Base-by-base conservation (phyloP, 2,113 vertebrate species). In the Onychostruthus taczanowskii region DNA sequence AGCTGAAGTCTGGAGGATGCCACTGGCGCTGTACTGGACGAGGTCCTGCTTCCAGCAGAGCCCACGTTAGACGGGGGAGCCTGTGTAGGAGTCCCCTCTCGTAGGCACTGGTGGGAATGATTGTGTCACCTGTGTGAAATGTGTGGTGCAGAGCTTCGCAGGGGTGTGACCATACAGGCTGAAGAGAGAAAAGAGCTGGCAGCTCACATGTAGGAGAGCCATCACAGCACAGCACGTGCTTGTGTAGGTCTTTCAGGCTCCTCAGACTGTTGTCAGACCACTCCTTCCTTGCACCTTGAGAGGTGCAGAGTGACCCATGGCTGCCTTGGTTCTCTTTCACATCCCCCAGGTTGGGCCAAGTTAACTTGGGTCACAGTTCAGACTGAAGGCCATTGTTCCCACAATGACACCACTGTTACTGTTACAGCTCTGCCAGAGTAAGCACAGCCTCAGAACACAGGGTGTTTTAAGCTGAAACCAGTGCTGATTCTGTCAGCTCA, bases 21-120 rank as follows among this genome's bases (percentile, higher is more conserved):
- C 39, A 43, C 39, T 78, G 31, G 19, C 0, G 0, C 37, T 43
- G 59, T 47, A 1, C 6, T 31, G 69, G 39, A 19, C 0, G 3
- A 22, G 39, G 33, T 89, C 28, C 33, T 78, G 52, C 47, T 84
- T 81, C 77, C 81, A 39, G 43, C 47, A 11, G 33, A 58, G 46
- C 43, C 59, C 6, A 0, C 28, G n/a, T 46, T 73, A 31, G 58
- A 26, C 26, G 35, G 23, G 26, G 24, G 6, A 83, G 23, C 58
- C 53, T 47, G 1, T 14, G 2, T 3, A 37, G 59, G 28, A 49
- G 8, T 66, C 22, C 16, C 12, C 46, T 28, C 11, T 31, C 62
- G 20, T 7, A 12, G 41, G 41, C 49, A 49, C 41, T 41, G 19
- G 43, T 41, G 11, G 79, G 33, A 86, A 14, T 35, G 64, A 8